These are phyloP conservation scores for Helobdella robusta DNA, from an alignment of 2,888 invertebrate species.

Conservation along the genomic window DNA sequence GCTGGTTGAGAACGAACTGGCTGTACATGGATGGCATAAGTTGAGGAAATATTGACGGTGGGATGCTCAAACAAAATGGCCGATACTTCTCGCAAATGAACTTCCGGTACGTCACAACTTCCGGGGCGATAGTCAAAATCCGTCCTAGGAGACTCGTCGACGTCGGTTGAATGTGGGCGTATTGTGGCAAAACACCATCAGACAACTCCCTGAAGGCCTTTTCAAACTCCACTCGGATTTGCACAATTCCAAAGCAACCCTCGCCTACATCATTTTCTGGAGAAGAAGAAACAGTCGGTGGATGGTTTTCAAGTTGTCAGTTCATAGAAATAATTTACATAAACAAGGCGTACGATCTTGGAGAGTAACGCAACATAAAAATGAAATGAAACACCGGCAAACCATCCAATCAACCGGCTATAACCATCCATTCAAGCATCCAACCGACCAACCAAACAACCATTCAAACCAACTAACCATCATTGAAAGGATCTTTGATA, in stretches of 20 bases:
- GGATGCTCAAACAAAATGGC: no score
- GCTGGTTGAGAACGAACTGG: no score
- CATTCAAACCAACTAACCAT: slow-evolving; percentile 48
- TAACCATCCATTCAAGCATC: neutral
- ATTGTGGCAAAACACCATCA: slow-evolving; percentile 42
- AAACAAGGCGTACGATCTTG: no score
- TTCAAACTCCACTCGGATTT: slow-evolving; percentile 86
- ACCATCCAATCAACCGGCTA: neutral
- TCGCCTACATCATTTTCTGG: slow-evolving; percentile 89
- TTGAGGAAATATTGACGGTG: no score
- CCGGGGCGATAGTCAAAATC: slow-evolving; percentile 24
- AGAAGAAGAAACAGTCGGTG: slow-evolving; percentile 28
- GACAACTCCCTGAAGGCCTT: slow-evolving; percentile 76
- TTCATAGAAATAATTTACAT: no score
- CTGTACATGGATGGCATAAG: no score
- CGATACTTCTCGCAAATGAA: slow-evolving; percentile 15
- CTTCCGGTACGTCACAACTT: slow-evolving; percentile 24
- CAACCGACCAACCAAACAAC: no score
- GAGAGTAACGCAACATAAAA: no score
- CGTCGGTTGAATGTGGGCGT: slow-evolving; percentile 33
- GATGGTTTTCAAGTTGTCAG: no score
- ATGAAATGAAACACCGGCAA: neutral
- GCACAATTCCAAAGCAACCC: slow-evolving; percentile 85
- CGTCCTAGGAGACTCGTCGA: slow-evolving; percentile 24
- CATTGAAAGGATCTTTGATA: slow-evolving; percentile 91